Evolutionary conservation across 2,113 vertebrate species (phyloP).

Genomic region (human (Homo sapiens)): GRCh38 chr15:60922001-60922500

Average conservation of each 20-base stretch:
- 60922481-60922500: background rate
- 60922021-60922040: background rate
- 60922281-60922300: background rate
- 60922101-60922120: background rate
- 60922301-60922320: background rate
- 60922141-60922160: background rate
- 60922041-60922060: background rate
- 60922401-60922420: accelerated
- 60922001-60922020: background rate
- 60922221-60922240: background rate
- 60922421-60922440: background rate
- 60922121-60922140: background rate
- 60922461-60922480: background rate
- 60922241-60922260: background rate
- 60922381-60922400: no score
- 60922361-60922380: background rate
- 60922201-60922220: background rate
- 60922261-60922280: background rate
- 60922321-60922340: background rate
- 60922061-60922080: background rate
- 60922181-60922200: accelerated
- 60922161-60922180: no score
- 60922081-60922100: background rate
- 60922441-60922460: background rate
- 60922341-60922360: background rate